Percentiles rank a stretch among this genome's conserved stretches.
These are phyloP conservation scores for Petrolisthes cinctipes DNA, from an alignment of 2,888 invertebrate genomes.

Conservation along the genomic window DNA sequence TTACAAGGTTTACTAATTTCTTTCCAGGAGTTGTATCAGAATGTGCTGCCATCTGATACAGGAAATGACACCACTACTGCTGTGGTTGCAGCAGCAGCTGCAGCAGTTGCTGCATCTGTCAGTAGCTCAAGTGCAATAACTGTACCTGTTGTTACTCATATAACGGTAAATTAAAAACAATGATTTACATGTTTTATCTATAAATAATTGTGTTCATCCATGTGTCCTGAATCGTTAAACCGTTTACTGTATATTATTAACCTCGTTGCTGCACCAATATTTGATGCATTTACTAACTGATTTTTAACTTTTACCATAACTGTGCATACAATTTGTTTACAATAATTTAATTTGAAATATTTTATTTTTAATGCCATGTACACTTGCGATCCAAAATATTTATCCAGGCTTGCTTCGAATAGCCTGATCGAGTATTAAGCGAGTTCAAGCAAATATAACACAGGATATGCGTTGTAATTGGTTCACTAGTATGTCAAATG, in stretches of 20 bases:
- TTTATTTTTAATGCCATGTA: not conserved
- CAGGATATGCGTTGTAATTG: no score
- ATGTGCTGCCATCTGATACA: constrained; percentile 30
- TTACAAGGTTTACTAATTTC: not conserved
- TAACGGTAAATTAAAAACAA: constrained; percentile 29
- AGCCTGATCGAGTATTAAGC: no score
- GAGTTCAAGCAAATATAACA: no score
- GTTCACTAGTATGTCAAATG: no score
- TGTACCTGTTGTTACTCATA: constrained; percentile 41
- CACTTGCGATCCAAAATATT: no score
- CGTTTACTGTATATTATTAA: not conserved
- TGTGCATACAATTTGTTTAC: not conserved
- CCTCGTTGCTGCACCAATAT: not conserved
- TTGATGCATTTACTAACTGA: not conserved
- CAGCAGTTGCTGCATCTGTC: constrained; percentile 45
- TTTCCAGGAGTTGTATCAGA: constrained; percentile 43
- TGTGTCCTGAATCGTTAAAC: no score
- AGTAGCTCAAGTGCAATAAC: constrained; percentile 46
- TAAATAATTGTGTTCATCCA: no score
- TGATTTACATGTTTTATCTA: no score
- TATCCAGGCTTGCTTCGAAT: no score
- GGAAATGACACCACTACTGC: constrained; percentile 26
- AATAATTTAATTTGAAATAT: not conserved
- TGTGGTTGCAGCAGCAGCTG: constrained; percentile 43
- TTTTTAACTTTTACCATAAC: not conserved